phyloP scores from a whole-genome alignment of 2,113 vertebrate species.

The Meriones unguiculatus region DNA sequence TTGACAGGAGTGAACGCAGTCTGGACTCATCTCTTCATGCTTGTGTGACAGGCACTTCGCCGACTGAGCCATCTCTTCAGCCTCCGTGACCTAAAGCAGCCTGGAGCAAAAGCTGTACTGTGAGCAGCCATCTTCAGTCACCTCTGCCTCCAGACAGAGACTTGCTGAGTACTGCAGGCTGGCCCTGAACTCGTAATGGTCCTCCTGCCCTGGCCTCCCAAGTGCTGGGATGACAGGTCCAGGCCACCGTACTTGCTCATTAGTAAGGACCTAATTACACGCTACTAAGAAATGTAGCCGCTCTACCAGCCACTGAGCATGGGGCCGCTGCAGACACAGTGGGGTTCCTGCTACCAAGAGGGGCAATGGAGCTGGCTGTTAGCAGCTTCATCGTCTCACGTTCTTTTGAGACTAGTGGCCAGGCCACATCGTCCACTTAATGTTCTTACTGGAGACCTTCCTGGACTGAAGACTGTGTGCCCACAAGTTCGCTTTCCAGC shows the following conservation, averaged over 20 bases:
- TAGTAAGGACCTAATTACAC: background rate
- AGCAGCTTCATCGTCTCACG: background rate
- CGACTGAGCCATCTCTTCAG: background rate
- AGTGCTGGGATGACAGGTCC: background rate
- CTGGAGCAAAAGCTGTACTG: background rate
- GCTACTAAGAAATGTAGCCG: background rate
- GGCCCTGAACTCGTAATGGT: background rate
- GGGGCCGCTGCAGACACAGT: background rate
- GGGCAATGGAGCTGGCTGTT: background rate
- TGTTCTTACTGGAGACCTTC: background rate
- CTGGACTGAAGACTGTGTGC: background rate
- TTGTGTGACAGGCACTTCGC: background rate
- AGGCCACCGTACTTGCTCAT: background rate
- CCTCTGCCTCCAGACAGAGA: background rate
- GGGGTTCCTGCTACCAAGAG: background rate
- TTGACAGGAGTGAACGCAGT: background rate
- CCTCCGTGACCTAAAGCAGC: background rate
- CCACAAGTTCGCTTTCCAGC: background rate
- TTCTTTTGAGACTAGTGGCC: background rate
- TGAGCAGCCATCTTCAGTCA: constrained; percentile 12
- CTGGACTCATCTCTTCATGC: background rate
- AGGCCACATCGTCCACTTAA: background rate
- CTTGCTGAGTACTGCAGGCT: too few species aligned
- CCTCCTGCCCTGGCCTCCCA: background rate
- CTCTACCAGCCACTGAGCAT: background rate